Evolutionary conservation across 1,140 invertebrate genomes (phyloP), one percentile per base, ranked within the genome.

Genomic region (Solenopsis fugax): DNA sequence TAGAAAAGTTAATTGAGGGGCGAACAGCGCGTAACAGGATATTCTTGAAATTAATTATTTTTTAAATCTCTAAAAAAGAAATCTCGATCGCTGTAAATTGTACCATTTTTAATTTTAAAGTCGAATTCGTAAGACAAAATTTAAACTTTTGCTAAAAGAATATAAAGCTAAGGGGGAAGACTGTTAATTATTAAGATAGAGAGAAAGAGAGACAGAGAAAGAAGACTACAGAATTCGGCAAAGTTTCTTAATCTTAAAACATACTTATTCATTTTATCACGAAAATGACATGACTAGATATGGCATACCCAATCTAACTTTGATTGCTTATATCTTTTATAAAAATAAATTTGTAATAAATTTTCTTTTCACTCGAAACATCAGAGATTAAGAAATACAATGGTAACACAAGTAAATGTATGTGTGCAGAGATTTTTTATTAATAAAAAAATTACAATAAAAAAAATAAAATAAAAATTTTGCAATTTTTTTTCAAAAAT

Each of bases 81-180:
- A 41, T 12, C 56, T 56, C n/a, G 52, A 56, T 58, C 24, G 13
- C 13, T 75, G n/a, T 75, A n/a, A 37, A 7, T 75, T 29, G 2
- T 56, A 37, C 3, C 18, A 58, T 58, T 21, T 58, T 41, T 56
- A 56, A 58, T 41, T 58, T 75, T 24, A 21, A 56, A 1, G 45
- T 29, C 21, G 7, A 10, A 37, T n/a, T 41, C 58, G 6, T 24
- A 13, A 76, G 21, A 60, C 9, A 29, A 29, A 13, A 60, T 58
- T 76, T 13, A 24, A 75, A 75, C n/a, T 76, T 58, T 56, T 58
- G 13, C n/a, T 16, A 58, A 76, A 76, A 75, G 41, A 24, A 56
- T 21, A 76, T 24, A 0, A 16, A 56, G 6, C 34, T 73, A 9
- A 37, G 10, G n/a, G 24, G 5, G 13, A 21, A 21, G n/a, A 58